phyloP scores from a whole-genome alignment of 2,113 vertebrate genomes.

The Colinus virginianus region DNA sequence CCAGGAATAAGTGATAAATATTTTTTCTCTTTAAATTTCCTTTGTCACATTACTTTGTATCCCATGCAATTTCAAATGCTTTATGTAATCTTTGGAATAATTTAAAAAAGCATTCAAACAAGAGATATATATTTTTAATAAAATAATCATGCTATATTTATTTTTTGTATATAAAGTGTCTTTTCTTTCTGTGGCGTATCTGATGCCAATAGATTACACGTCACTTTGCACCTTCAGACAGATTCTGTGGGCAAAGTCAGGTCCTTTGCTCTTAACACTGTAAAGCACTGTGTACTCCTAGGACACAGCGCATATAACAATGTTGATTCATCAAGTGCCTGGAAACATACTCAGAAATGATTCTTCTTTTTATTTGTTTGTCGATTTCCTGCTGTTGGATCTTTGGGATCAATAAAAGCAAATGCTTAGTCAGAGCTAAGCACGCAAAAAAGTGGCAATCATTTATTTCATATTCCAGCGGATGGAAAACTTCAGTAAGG shows the following conservation, averaged over 20 bases:
- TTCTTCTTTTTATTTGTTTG: constrained; percentile 34
- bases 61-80: neutral
- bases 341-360: constrained; percentile 12
- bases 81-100: neutral
- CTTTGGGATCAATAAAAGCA: constrained; percentile 54
- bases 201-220: neutral
- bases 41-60: neutral
- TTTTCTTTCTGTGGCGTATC: neutral
- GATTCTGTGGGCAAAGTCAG: neutral
- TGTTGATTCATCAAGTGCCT: constrained; percentile 33
- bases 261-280: neutral
- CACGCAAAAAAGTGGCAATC: neutral
- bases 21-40: neutral
- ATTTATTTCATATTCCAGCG: constrained; percentile 18
- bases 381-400: neutral
- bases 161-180: accelerated
- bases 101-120: neutral
- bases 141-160: neutral
- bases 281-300: neutral
- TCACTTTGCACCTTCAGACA: neutral
- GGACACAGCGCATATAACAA: neutral
- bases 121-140: neutral
- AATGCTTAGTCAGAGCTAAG: constrained; percentile 52
- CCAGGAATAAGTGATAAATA: neutral
- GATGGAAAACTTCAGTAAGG: constrained; percentile 2